These are phyloP conservation scores for Corvus moneduloides DNA, from an alignment of 2,113 vertebrate genomes.

Conservation along the genomic window DNA sequence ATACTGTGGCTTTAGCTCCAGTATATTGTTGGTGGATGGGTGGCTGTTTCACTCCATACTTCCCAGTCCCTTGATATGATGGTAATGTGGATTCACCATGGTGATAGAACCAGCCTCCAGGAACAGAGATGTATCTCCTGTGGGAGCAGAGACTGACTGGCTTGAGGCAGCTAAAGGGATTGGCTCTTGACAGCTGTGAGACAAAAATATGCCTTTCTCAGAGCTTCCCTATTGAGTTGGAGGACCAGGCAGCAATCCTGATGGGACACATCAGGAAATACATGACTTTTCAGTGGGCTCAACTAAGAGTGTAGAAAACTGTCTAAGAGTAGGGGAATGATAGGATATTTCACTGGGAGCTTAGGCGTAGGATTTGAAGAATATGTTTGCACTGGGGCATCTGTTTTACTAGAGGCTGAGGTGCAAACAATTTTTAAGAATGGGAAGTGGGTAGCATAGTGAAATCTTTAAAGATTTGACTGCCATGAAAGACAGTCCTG, in stretches of 20 bases:
- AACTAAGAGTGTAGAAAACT: background rate
- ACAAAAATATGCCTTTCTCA: background rate
- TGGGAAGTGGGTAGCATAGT: background rate
- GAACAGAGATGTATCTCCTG: background rate
- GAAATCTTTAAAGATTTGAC: background rate
- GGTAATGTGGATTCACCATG: rapidly evolving
- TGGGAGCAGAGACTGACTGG: background rate
- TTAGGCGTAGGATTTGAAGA: background rate
- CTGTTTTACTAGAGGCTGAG: background rate
- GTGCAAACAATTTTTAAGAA: background rate
- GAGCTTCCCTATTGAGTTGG: background rate
- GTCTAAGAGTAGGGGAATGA: background rate
- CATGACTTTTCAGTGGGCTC: background rate
- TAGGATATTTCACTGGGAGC: background rate
- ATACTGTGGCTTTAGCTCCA: background rate
- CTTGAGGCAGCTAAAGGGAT: background rate
- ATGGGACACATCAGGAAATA: background rate
- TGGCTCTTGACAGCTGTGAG: background rate
- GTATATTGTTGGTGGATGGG: background rate
- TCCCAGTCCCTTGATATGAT: background rate
- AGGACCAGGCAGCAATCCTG: background rate
- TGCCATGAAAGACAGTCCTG: background rate
- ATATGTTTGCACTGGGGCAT: background rate
- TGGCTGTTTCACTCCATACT: background rate
- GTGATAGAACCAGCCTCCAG: background rate